Evolutionary conservation across 2,888 invertebrate genomes (phyloP).

Genomic region (Seira ritae): DNA sequence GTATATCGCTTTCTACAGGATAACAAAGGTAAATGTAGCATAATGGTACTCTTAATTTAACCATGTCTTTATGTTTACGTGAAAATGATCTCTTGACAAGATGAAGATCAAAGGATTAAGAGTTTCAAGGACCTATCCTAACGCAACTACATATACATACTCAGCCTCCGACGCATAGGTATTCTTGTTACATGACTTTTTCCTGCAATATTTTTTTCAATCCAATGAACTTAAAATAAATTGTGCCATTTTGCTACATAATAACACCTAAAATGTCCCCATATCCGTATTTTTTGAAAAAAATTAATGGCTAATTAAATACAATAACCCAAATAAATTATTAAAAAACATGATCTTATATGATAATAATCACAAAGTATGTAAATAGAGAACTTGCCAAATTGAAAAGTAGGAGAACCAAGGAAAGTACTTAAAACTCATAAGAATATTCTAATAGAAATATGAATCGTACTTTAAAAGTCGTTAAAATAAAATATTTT

Average conservation of each 20-base stretch:
- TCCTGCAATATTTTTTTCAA: no score
- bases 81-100: conserved; percentile 18
- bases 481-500: no score
- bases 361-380: no score
- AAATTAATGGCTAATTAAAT: background rate
- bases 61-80: background rate
- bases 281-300: background rate
- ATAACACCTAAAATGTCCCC: background rate
- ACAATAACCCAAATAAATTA: background rate
- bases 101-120: conserved; percentile 10
- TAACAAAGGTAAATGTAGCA: background rate
- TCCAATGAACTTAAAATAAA: no score
- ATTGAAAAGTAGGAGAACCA: background rate
- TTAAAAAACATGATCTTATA: background rate
- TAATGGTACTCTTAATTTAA: background rate
- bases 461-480: no score
- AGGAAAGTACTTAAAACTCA: background rate
- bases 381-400: background rate
- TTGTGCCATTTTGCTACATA: no score
- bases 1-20: conserved; percentile 21
- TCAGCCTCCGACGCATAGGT: no score
- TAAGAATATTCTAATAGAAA: background rate
- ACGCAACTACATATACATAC: background rate
- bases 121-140: background rate
- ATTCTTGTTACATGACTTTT: no score